Evolutionary conservation across 2,888 invertebrate genomes (phyloP), one percentile per base, ranked within the genome.

Genomic region (Augiades crinisus): DNA sequence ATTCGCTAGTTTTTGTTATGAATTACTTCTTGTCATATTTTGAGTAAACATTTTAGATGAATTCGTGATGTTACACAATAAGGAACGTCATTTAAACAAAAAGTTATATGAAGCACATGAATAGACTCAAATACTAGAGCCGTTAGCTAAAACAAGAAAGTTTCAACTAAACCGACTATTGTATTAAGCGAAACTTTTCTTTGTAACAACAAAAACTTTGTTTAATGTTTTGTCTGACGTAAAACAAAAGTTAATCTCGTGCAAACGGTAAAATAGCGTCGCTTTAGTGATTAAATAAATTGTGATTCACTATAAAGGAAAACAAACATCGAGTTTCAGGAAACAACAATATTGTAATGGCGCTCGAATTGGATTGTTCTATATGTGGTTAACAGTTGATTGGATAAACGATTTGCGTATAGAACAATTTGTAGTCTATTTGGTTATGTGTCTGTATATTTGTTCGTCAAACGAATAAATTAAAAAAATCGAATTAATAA

Each of bases 151-250:
- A 50, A 45, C 54, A 49, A 53, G 36, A 50, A 46, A 49, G 49
- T 46, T 57, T 57, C 43, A 54, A 56, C 54, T 33, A 33, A 40
- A 46, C 45, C 45, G 53, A 30, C 50, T 43, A 50, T 50, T 50
- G 50, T 50, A 36, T 50, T 36, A 30, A 43, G 50, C 44, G 37
- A 50, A 50, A 50, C 43, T 50, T 49, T 49, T 43, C 36, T 50
- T 43, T 43, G 36, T 37, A 50, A 10, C 36, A 43, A 50, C 43
- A 50, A 43, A 36, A 50, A 43, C 27, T 50, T 43, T 21, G 43
- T 50, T 36, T 43, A 50, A 36, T 50, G 43, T 50, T 36, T 50
- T 44, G 50, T 44, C 30, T 34, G 27, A 50, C 43, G 27, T 43
- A 50, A 50, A 31, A 13, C 46, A 27, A 45, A 45, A 45, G 22